Conservation (phyloP, 2,113 vertebrate genomes). For the Lepisosteus osseus region DNA sequence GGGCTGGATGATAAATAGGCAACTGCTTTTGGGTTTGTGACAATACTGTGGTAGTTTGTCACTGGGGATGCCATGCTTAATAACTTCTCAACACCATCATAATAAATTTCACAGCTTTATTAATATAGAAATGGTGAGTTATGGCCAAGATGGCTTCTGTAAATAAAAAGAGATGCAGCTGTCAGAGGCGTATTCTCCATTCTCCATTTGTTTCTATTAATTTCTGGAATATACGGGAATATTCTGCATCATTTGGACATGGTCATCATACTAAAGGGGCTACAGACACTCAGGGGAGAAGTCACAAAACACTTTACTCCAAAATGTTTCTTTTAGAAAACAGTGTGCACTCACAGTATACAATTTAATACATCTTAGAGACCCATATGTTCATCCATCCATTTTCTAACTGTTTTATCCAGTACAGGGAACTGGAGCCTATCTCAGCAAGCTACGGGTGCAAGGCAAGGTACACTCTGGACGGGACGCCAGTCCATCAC, state of each 20-base stretch:
- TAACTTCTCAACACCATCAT: conserved; percentile 88
- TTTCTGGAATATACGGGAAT: background rate
- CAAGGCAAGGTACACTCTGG: too few species aligned
- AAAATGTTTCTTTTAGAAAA: too few species aligned
- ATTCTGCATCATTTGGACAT: background rate
- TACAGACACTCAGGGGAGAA: too few species aligned
- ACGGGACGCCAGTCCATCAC: too few species aligned
- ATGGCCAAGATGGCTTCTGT: conserved; percentile 84
- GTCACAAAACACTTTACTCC: too few species aligned
- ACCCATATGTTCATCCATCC: too few species aligned
- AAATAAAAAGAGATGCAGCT: conserved; percentile 79
- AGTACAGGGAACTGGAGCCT: too few species aligned
- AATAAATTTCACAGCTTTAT: conserved; percentile 95
- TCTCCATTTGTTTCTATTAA: conserved; percentile 65
- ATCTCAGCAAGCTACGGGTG: too few species aligned
- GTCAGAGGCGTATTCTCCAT: conserved; percentile 70
- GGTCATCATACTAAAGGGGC: too few species aligned
- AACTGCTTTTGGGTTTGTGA: conserved; percentile 80
- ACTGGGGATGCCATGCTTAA: conserved; percentile 85
- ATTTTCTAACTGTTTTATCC: too few species aligned
- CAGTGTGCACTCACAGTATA: too few species aligned
- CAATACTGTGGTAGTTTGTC: conserved; percentile 87
- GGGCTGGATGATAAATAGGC: conserved; percentile 84
- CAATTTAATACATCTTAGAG: too few species aligned
- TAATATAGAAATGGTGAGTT: conserved; percentile 92